These are phyloP conservation scores for Pithys albifrons DNA, from an alignment of 2,113 vertebrate genomes.

Conservation along the genomic window DNA sequence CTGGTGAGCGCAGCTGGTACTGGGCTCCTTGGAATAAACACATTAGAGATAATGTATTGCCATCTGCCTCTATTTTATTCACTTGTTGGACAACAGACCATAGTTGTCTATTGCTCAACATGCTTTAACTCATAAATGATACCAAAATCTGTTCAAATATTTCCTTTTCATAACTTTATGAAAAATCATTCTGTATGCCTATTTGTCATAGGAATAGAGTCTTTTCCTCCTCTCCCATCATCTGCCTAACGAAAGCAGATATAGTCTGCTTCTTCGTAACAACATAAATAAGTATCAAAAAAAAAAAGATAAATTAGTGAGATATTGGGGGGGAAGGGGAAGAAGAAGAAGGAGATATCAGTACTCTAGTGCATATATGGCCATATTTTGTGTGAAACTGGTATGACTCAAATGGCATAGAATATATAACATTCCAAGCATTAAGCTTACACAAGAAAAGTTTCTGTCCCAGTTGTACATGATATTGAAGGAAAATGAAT, in stretches of 20 bases:
- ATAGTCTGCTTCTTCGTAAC: not conserved
- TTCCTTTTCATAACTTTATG: not conserved
- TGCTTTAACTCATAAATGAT: not conserved
- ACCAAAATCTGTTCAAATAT: slow-evolving; percentile 1
- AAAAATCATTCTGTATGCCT: not conserved
- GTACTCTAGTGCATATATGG: not conserved
- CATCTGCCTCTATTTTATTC: slow-evolving; percentile 18
- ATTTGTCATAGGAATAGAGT: not conserved
- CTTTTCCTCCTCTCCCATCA: not conserved
- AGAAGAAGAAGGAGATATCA: not conserved
- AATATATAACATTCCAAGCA: not conserved
- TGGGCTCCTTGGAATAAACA: not conserved
- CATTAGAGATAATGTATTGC: not conserved
- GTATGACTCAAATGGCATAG: not conserved
- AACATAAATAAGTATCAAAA: not conserved
- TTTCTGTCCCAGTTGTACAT: not conserved
- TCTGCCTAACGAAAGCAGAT: not conserved
- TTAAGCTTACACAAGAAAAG: not conserved
- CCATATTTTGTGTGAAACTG: not conserved
- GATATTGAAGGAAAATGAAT: not conserved
- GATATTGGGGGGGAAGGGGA: accelerated
- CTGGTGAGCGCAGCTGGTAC: not conserved
- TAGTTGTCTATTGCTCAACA: not conserved
- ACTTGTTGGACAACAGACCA: not conserved
- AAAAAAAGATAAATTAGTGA: not conserved